These are phyloP conservation scores for Catostylus mosaicus DNA, from an alignment of 30 jellyfish, hydroid and myxozoan genomes.

Conservation along the genomic window DNA sequence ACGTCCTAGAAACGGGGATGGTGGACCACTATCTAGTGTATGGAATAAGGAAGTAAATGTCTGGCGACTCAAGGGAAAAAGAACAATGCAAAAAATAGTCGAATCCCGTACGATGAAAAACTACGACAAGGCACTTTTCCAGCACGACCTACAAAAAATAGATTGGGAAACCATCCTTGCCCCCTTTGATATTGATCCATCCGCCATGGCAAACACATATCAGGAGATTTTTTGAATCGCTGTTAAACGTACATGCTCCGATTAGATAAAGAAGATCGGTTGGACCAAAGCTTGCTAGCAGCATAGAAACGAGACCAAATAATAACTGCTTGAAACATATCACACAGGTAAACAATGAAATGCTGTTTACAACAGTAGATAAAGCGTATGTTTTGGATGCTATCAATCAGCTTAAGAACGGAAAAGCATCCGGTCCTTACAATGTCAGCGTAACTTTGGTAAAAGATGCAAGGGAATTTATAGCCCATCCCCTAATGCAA, in stretches of 20 bases:
- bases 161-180: slow-evolving; percentile 39
- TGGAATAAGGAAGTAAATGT: slow-evolving; percentile 52
- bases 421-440: slow-evolving; percentile 59
- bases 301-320: slow-evolving; percentile 54
- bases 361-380: slow-evolving; percentile 37
- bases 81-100: slow-evolving; percentile 10
- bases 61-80: slow-evolving; percentile 50
- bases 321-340: slow-evolving; percentile 49
- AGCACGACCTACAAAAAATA: slow-evolving; percentile 19
- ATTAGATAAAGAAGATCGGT: slow-evolving; percentile 15
- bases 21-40: too few species aligned
- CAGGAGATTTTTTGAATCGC: slow-evolving; percentile 35
- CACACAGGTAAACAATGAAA: slow-evolving; percentile 48
- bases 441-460: slow-evolving; percentile 47
- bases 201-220: slow-evolving; percentile 13
- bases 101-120: slow-evolving; percentile 37
- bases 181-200: slow-evolving; percentile 25
- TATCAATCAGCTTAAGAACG: too few species aligned
- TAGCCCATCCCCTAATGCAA: slow-evolving; percentile 32
- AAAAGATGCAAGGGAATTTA: slow-evolving; percentile 43
- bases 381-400: slow-evolving; percentile 37
- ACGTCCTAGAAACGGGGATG: slow-evolving; percentile 47
- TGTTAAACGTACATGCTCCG: slow-evolving; percentile 9
- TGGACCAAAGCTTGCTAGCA: slow-evolving; percentile 64
- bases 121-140: slow-evolving; percentile 18